These are phyloP conservation scores for Chitala chitala DNA, from an alignment of 2,113 vertebrate genomes.

Conservation along the genomic window DNA sequence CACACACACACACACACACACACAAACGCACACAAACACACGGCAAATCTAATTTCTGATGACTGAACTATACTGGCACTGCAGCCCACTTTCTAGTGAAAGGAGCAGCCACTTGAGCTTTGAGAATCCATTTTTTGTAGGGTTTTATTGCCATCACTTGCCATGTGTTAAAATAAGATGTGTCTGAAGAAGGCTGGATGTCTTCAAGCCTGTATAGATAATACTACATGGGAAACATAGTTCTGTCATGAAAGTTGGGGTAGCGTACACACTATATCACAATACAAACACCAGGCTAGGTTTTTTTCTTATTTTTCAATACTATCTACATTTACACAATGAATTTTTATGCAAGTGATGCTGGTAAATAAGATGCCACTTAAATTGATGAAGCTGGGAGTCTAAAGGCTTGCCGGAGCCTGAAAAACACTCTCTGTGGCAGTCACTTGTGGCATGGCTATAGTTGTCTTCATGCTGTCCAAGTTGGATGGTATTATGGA, in stretches of 20 bases:
- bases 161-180: background rate
- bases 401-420: too few species aligned
- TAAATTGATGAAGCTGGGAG: too few species aligned
- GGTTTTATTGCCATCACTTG: background rate
- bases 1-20: background rate
- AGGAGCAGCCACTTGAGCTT: background rate
- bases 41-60: background rate
- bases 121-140: background rate
- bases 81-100: background rate
- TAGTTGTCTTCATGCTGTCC: too few species aligned
- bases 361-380: too few species aligned
- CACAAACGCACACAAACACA: background rate
- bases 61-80: background rate
- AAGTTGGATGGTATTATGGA: too few species aligned
- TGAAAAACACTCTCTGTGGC: too few species aligned
- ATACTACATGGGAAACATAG: background rate
- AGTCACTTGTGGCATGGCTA: too few species aligned
- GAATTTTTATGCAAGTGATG: too few species aligned
- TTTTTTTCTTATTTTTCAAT: too few species aligned
- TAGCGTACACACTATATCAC: too few species aligned
- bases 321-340: too few species aligned
- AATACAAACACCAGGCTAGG: too few species aligned
- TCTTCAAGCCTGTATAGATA: background rate
- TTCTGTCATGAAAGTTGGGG: background rate
- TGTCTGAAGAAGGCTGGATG: background rate